Conservation (phyloP, 2,797 vertebrate species). For the Ataeniobius toweri region DNA sequence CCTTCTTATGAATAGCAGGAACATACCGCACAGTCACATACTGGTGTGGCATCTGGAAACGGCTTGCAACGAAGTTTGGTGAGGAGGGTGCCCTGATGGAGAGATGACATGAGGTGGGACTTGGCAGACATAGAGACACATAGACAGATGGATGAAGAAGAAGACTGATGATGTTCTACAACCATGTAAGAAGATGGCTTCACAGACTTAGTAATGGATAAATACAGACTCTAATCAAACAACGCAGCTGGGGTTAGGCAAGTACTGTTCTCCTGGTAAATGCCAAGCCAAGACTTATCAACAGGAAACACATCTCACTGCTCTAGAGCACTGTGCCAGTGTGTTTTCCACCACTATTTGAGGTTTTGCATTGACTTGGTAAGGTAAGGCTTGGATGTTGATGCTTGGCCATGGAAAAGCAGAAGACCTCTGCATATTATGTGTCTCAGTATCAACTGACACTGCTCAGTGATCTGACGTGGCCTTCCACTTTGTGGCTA, state of each 20-base stretch:
- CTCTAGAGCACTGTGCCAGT: not conserved
- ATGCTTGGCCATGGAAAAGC: not conserved
- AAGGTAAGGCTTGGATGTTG: not conserved
- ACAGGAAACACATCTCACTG: not conserved
- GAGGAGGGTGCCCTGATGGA: slow-evolving; percentile 88
- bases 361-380: not conserved
- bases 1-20: slow-evolving; percentile 69
- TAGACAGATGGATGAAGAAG: slow-evolving; percentile 62
- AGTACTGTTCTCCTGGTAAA: not conserved
- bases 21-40: slow-evolving; percentile 89
- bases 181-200: slow-evolving; percentile 1
- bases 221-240: not conserved
- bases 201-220: not conserved
- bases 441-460: too few species aligned
- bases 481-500: too few species aligned
- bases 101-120: slow-evolving; percentile 84
- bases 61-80: slow-evolving; percentile 86
- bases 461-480: too few species aligned
- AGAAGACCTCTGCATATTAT: too few species aligned
- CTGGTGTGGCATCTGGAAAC: slow-evolving; percentile 82
- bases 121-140: slow-evolving; percentile 64
- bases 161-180: slow-evolving; percentile 48
- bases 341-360: not conserved
- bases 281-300: not conserved
- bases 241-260: not conserved